These are phyloP conservation scores for Myotis pilosus DNA, from an alignment of 2,797 vertebrate genomes.

Conservation along the genomic window DNA sequence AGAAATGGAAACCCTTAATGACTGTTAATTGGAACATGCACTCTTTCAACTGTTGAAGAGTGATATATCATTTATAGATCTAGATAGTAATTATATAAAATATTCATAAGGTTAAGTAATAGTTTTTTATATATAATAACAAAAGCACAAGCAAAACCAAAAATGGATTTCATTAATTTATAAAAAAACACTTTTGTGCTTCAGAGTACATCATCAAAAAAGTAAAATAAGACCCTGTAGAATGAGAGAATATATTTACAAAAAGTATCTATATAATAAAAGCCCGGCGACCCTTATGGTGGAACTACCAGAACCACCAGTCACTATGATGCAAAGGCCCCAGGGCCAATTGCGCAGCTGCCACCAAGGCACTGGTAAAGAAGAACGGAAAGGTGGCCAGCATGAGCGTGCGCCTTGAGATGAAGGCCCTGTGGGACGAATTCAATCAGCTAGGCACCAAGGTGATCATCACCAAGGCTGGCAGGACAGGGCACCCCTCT, in stretches of 20 bases:
- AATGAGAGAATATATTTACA: background rate
- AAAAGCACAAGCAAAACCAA: background rate
- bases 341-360: too few species aligned
- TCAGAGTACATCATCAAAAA: background rate
- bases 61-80: background rate
- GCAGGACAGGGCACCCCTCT: too few species aligned
- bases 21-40: background rate
- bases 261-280: background rate
- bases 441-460: too few species aligned
- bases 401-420: too few species aligned
- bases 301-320: too few species aligned
- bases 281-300: too few species aligned
- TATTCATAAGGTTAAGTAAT: background rate
- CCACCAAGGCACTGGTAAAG: too few species aligned
- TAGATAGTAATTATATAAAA: background rate
- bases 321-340: too few species aligned
- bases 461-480: too few species aligned
- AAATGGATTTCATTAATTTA: background rate
- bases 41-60: background rate
- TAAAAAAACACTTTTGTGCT: background rate
- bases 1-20: background rate
- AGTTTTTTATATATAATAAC: background rate
- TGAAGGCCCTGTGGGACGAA: too few species aligned
- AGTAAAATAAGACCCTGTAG: background rate
- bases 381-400: too few species aligned